These are phyloP conservation scores for Oriolus oriolus DNA, from an alignment of 2,113 vertebrate species.

Conservation along the genomic window DNA sequence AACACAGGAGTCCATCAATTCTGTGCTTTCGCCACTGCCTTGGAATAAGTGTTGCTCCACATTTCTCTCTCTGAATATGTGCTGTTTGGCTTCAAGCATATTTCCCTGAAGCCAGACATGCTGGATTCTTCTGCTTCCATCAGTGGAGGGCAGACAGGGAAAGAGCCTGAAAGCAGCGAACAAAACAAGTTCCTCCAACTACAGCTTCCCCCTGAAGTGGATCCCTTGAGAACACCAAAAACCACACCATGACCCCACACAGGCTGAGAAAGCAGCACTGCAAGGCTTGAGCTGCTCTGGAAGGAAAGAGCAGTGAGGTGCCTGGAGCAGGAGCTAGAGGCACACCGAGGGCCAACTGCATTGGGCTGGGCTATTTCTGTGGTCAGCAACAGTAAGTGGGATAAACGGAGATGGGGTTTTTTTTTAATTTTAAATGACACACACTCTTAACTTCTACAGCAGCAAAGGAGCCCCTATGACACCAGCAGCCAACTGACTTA, in stretches of 20 bases:
- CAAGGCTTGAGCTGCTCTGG: neutral
- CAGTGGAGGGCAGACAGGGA: too few relatives aligned
- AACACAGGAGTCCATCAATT: neutral
- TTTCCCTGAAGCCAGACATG: neutral
- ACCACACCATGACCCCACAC: rapidly evolving
- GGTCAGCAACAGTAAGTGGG: neutral
- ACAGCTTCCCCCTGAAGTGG: neutral
- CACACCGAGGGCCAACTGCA: neutral
- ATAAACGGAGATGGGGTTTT: neutral
- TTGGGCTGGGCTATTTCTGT: neutral
- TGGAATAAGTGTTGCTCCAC: neutral
- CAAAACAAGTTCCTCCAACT: neutral
- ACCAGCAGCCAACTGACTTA: neutral
- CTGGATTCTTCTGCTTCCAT: neutral
- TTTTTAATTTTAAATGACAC: neutral
- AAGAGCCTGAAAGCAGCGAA: neutral
- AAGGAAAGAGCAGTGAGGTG: neutral
- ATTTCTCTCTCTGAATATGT: neutral
- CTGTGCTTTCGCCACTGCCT: neutral
- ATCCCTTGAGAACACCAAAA: neutral
- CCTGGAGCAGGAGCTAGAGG: neutral
- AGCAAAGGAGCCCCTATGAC: neutral
- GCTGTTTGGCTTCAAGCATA: neutral
- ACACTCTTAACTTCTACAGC: neutral
- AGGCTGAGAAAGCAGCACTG: neutral